A percentile compares a stretch with the other conserved stretches of the same genome.
phyloP scores from a whole-genome alignment of 2,888 invertebrate genomes.

The Sinelater perroti region DNA sequence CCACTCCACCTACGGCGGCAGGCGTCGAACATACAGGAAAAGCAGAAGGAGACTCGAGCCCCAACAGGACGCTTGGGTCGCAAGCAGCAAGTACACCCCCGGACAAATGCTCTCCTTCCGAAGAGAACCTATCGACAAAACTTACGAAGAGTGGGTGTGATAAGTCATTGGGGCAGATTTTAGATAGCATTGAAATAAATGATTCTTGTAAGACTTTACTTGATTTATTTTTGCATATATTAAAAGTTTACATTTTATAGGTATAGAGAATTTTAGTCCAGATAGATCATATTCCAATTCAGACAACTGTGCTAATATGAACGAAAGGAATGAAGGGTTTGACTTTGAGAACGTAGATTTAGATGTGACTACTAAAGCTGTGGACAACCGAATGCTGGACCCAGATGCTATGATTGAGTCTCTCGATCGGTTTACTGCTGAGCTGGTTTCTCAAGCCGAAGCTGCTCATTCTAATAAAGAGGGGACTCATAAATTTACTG shows the following conservation, averaged over 20 bases:
- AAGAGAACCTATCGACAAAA: conserved; percentile 55
- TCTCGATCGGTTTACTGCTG: conserved; percentile 70
- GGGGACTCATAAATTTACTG: conserved; percentile 44
- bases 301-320: conserved; percentile 36
- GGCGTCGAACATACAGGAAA: conserved; percentile 53
- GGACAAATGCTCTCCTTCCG: conserved; percentile 59
- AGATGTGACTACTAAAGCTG: conserved; percentile 40
- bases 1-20: conserved; percentile 56
- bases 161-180: conserved; percentile 13
- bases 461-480: conserved; percentile 66
- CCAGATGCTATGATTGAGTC: conserved; percentile 75
- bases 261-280: conserved; percentile 11
- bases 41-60: conserved; percentile 49
- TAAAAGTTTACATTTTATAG: background rate
- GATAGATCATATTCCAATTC: conserved; percentile 33
- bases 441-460: conserved; percentile 69
- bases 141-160: conserved; percentile 63
- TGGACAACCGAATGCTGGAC: conserved; percentile 62
- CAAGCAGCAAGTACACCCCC: conserved; percentile 46
- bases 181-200: conserved; percentile 33
- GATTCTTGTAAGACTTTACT: conserved; percentile 3
- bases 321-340: conserved; percentile 20
- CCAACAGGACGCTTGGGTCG: conserved; percentile 48
- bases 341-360: conserved; percentile 44
- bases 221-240: background rate